Evolutionary conservation across 2,888 invertebrate species (phyloP).

Genomic region (Stenchaetothrips biformis): DNA sequence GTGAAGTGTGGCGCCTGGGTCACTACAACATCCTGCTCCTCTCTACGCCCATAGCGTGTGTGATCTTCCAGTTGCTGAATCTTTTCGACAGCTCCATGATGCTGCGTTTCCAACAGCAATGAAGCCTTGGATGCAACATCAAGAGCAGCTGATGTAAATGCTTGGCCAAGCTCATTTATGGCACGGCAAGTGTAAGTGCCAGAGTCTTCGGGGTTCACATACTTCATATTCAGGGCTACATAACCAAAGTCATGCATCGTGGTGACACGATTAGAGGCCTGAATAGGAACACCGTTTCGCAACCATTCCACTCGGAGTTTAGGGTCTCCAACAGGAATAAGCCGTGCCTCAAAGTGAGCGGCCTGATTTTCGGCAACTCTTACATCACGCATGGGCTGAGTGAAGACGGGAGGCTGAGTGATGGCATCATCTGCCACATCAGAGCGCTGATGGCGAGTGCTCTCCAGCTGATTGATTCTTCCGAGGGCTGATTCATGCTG

Average conservation of each 20-base stretch:
- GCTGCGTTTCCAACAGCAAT: conserved; percentile 80
- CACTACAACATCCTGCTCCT: conserved; percentile 68
- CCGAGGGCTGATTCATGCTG: conserved; percentile 82
- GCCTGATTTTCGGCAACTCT: conserved; percentile 85
- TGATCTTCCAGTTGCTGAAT: conserved; percentile 80
- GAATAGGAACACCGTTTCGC: conserved; percentile 83
- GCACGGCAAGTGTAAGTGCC: conserved; percentile 95
- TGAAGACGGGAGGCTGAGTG: conserved; percentile 87
- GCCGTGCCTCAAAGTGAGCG: conserved; percentile 87
- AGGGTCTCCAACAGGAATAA: conserved; percentile 91
- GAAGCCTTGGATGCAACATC: conserved; percentile 81
- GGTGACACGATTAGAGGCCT: conserved; percentile 85
- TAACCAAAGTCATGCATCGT: conserved; percentile 98
- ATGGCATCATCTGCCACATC: conserved; percentile 71
- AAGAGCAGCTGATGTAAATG: conserved; percentile 88
- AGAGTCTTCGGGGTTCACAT: conserved; percentile 91
- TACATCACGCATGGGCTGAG: conserved; percentile 82
- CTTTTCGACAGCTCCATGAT: conserved; percentile 82
- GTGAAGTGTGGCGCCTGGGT: conserved; percentile 81
- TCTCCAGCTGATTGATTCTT: conserved; percentile 74
- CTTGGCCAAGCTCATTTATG: conserved; percentile 87
- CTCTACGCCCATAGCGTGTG: conserved; percentile 69
- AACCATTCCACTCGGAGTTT: conserved; percentile 91
- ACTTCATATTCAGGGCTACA: conserved; percentile 90
- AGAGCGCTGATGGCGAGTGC: conserved; percentile 67